These are phyloP conservation scores for Cossypha polioptera DNA, from an alignment of 2,797 vertebrate genomes.

Conservation along the genomic window DNA sequence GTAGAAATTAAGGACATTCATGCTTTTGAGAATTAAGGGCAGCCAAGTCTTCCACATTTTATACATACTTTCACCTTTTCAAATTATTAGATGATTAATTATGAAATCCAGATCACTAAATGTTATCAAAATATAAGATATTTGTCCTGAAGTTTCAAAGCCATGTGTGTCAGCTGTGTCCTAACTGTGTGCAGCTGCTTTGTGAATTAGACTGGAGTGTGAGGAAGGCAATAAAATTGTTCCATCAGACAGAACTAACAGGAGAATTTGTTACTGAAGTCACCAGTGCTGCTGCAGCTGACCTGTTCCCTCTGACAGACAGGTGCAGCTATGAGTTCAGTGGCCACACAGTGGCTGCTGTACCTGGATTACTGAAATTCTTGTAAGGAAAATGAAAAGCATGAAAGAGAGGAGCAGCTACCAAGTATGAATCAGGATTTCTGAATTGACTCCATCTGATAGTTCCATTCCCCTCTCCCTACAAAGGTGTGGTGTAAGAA, in stretches of 20 bases:
- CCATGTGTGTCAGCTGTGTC: not conserved
- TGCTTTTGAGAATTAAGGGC: not conserved
- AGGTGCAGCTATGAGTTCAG: not conserved
- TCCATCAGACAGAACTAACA: not conserved
- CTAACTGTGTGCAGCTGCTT: not conserved
- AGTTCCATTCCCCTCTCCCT: not conserved
- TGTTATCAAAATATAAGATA: not conserved
- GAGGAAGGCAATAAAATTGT: not conserved
- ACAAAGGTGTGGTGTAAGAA: not conserved
- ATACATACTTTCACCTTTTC: not conserved
- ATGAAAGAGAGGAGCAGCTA: not conserved
- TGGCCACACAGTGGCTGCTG: not conserved
- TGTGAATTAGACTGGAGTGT: not conserved
- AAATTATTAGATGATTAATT: not conserved
- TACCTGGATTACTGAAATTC: not conserved
- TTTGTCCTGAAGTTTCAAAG: not conserved
- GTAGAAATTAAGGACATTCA: not conserved
- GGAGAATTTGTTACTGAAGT: not conserved
- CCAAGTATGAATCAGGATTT: not conserved
- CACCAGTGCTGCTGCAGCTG: not conserved
- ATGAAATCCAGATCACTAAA: not conserved
- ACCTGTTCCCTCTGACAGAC: not conserved
- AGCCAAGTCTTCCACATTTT: not conserved
- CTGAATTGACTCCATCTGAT: not conserved
- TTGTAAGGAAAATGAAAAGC: not conserved